These are phyloP conservation scores for Acanthochromis polyacanthus DNA, from an alignment of 2,113 vertebrate species.

Conservation along the genomic window DNA sequence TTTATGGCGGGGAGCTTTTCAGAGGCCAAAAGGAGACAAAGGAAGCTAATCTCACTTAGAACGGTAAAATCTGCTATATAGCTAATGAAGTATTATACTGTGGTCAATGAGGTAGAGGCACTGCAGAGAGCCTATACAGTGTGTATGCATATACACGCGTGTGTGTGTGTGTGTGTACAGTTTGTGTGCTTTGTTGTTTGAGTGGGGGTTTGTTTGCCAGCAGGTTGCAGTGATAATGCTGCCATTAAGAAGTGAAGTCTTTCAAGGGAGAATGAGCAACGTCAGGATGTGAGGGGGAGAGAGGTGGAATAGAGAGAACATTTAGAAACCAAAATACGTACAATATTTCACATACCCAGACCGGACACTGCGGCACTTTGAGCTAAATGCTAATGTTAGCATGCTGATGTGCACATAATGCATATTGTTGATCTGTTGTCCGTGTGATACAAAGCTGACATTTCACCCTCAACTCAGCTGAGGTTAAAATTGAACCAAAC, in stretches of 20 bases:
- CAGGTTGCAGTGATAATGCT: constrained; percentile 53
- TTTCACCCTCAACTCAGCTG: too few relatives aligned
- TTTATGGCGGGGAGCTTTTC: constrained; percentile 67
- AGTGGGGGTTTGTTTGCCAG: constrained; percentile 66
- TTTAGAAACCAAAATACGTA: background rate
- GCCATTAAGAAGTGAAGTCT: constrained; percentile 62
- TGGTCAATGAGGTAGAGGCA: constrained; percentile 73
- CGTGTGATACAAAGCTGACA: too few relatives aligned
- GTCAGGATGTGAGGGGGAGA: constrained; percentile 19
- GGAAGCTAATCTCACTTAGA: constrained; percentile 74
- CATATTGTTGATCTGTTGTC: too few relatives aligned
- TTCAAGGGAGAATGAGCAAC: constrained; percentile 67
- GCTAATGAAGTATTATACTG: constrained; percentile 80
- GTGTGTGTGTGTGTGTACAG: constrained; percentile 10
- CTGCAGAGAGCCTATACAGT: constrained; percentile 55
- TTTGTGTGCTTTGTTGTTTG: constrained; percentile 16
- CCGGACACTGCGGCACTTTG: too few relatives aligned
- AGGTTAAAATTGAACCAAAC: too few relatives aligned
- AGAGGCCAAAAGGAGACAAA: constrained; percentile 73
- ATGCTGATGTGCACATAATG: too few relatives aligned
- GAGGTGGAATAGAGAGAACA: constrained; percentile 17
- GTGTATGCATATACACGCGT: constrained; percentile 22
- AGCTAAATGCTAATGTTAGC: too few relatives aligned
- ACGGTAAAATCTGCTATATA: constrained; percentile 76
- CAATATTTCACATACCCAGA: background rate